A percentile compares a stretch with the other conserved stretches of the same genome.
Conservation (phyloP, 2,888 invertebrate genomes). For the Sepiola atlantica region DNA sequence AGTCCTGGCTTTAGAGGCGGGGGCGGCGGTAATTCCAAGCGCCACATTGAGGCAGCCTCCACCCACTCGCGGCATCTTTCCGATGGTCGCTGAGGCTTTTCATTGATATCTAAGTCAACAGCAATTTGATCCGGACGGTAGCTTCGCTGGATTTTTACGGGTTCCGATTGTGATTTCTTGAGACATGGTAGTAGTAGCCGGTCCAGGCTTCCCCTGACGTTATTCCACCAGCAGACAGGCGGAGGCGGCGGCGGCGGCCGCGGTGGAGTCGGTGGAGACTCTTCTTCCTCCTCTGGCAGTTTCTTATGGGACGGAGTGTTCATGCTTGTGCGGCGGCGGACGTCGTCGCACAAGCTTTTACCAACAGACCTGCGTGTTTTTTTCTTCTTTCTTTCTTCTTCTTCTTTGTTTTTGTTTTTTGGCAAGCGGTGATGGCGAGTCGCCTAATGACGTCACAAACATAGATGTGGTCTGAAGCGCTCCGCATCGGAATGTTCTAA, state of each 20-base stretch:
- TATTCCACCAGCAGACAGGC: not conserved
- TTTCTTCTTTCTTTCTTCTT: no score
- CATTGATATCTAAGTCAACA: not conserved
- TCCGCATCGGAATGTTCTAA: not conserved
- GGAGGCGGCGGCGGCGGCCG: not conserved
- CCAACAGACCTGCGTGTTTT: not conserved
- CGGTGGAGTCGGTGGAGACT: no score
- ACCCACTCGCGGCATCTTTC: not conserved
- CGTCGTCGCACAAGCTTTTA: not conserved
- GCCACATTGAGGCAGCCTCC: not conserved
- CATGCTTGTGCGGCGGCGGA: not conserved
- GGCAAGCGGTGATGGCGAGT: constrained; percentile 16
- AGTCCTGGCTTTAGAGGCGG: not conserved
- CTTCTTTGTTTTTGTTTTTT: not conserved
- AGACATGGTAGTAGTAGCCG: not conserved
- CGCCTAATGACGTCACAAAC: not conserved
- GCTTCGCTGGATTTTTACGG: not conserved
- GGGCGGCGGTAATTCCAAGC: not conserved
- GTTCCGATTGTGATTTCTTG: not conserved
- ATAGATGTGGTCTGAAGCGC: not conserved
- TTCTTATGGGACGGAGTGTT: constrained; percentile 18
- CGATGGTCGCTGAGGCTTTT: not conserved
- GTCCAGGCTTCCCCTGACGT: not conserved
- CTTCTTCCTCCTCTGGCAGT: not conserved
- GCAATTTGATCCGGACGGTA: not conserved